A percentile compares a stretch with the other conserved stretches of the same genome.
phyloP scores from a whole-genome alignment of 2,113 vertebrate genomes.

The Pogonocichla stellata region DNA sequence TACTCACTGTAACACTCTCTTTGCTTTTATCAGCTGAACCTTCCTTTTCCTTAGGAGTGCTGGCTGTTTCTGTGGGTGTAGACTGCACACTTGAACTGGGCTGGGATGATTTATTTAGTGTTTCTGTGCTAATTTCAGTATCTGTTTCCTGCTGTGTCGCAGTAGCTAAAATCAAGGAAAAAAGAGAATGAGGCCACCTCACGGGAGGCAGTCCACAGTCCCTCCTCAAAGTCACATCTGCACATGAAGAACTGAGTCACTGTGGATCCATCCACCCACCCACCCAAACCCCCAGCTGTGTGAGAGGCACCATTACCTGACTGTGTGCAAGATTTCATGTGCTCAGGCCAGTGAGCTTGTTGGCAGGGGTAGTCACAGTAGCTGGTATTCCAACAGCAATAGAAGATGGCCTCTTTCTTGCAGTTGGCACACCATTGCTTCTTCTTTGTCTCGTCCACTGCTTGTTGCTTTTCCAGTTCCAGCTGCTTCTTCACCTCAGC shows the following conservation, averaged over 20 bases:
- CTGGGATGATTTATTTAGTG: constrained; percentile 81
- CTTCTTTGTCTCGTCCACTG: constrained; percentile 96
- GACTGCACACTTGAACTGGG: constrained; percentile 79
- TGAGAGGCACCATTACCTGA: constrained; percentile 79
- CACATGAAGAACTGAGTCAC: neutral
- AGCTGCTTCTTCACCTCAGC: constrained; percentile 95
- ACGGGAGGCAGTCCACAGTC: neutral
- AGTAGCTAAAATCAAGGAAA: constrained; percentile 78
- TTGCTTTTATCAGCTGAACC: constrained; percentile 85
- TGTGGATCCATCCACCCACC: neutral
- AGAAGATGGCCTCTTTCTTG: constrained; percentile 97
- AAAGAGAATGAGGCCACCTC: neutral
- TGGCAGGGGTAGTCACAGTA: constrained; percentile 98
- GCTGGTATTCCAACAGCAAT: constrained; percentile 98
- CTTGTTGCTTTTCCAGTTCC: constrained; percentile 93
- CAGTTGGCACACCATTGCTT: constrained; percentile 98
- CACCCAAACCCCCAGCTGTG: neutral
- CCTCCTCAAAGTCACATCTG: neutral
- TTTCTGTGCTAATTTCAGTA: constrained; percentile 81
- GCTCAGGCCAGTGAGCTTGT: constrained; percentile 97
- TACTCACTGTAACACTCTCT: constrained; percentile 83
- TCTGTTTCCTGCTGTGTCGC: constrained; percentile 93
- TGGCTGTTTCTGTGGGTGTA: constrained; percentile 72
- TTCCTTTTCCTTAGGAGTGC: constrained; percentile 85
- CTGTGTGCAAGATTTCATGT: constrained; percentile 98